phyloP scores from a whole-genome alignment of 2,113 vertebrate species.

The Neogale vison region DNA sequence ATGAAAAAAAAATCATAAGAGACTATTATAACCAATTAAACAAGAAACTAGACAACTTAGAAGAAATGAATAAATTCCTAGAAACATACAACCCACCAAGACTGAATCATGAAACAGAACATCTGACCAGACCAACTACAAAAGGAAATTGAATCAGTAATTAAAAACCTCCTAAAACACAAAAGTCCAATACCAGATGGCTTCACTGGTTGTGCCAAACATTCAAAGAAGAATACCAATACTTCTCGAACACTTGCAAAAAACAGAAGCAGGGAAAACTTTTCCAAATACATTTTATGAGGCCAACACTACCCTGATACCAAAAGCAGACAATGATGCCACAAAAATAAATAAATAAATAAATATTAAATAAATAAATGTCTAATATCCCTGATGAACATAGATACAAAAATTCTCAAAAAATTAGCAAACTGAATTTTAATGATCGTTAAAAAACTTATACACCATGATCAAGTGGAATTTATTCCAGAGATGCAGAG shows the following conservation, averaged over 20 bases:
- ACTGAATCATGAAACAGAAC: not conserved
- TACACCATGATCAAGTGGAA: not conserved
- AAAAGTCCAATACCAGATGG: not conserved
- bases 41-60: not conserved
- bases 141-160: not conserved
- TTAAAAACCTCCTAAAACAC: not conserved
- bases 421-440: not conserved
- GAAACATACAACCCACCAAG: not conserved
- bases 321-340: not conserved
- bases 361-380: not conserved
- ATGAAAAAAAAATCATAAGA: not conserved
- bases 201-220: not conserved
- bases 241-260: not conserved
- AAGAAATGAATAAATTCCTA: not conserved
- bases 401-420: not conserved
- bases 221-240: not conserved
- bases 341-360: not conserved
- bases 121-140: not conserved
- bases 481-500: not conserved
- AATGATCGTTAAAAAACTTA: not conserved
- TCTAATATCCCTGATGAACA: not conserved
- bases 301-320: not conserved
- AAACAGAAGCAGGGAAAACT: not conserved
- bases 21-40: not conserved
- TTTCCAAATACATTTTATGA: not conserved